phyloP scores from a whole-genome alignment of 2,888 invertebrate genomes.

The Emmelina monodactyla region DNA sequence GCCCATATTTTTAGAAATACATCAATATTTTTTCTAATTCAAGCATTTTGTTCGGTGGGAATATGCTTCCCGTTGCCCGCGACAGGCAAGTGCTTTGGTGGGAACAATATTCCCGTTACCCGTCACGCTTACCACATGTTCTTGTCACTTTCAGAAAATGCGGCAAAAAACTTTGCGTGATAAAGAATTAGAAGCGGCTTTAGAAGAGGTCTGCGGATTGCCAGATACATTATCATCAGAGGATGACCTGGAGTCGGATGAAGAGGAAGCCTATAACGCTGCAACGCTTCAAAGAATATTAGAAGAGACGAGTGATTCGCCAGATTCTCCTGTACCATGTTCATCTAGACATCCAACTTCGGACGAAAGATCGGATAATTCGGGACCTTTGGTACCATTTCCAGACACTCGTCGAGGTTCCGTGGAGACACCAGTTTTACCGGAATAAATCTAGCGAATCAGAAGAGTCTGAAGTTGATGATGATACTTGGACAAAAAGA shows the following conservation, averaged over 20 bases:
- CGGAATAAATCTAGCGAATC: no score
- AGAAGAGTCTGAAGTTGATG: conserved; percentile 7
- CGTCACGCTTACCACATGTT: neutral
- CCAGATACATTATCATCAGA: neutral
- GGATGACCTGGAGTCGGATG: neutral
- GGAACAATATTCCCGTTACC: neutral
- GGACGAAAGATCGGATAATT: no score
- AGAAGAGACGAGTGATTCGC: neutral
- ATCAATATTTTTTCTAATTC: no score
- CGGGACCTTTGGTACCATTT: no score
- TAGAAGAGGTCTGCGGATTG: neutral
- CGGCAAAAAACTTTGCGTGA: neutral
- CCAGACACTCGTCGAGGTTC: no score
- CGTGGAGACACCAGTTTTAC: no score
- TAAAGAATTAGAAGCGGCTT: neutral
- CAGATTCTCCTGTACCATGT: neutral
- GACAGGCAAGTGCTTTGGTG: no score
- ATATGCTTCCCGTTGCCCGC: no score
- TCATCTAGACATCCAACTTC: neutral
- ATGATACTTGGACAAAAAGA: conserved; percentile 5
- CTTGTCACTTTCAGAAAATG: no score
- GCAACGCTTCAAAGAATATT: neutral
- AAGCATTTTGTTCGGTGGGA: no score
- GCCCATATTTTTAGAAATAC: no score
- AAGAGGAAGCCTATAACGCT: neutral